Percentiles rank a stretch among this genome's conserved stretches.
Evolutionary conservation across 2,113 vertebrate species (phyloP).

Genomic region (Beaufortia kweichowensis): DNA sequence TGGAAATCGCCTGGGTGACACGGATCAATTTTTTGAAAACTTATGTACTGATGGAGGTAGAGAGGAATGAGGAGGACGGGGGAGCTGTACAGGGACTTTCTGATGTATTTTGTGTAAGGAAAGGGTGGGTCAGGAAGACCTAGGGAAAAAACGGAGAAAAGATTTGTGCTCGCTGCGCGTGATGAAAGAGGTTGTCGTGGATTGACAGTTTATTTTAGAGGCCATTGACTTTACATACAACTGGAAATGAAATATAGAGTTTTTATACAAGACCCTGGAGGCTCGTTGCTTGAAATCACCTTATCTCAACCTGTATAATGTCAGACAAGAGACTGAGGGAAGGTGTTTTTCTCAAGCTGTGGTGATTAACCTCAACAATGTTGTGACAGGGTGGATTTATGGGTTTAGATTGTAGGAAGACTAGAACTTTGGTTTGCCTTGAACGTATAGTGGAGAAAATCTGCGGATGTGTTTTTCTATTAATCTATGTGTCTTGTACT

Average conservation of each 20-base stretch:
- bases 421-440: not conserved
- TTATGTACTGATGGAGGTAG: constrained; percentile 59
- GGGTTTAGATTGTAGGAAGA: not conserved
- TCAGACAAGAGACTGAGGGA: constrained; percentile 22
- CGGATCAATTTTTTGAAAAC: constrained; percentile 72
- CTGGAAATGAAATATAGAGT: constrained; percentile 64
- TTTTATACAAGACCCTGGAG: constrained; percentile 48
- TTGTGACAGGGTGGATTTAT: constrained; percentile 23
- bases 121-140: not conserved
- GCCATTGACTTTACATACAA: constrained; percentile 78
- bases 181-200: constrained; percentile 58
- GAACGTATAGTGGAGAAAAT: not conserved
- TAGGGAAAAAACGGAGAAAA: constrained; percentile 45
- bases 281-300: constrained; percentile 49
- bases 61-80: constrained; percentile 28
- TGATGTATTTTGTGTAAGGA: constrained; percentile 53
- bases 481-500: not conserved
- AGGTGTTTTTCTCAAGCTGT: constrained; percentile 1
- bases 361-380: constrained; percentile 20
- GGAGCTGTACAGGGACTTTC: constrained; percentile 36
- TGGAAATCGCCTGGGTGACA: constrained; percentile 69
- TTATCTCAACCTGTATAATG: constrained; percentile 40
- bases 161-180: constrained; percentile 58
- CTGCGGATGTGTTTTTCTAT: not conserved
- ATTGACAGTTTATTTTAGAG: constrained; percentile 81